Conservation (phyloP, 2,797 vertebrate species). For the Gymnocypris eckloni region DNA sequence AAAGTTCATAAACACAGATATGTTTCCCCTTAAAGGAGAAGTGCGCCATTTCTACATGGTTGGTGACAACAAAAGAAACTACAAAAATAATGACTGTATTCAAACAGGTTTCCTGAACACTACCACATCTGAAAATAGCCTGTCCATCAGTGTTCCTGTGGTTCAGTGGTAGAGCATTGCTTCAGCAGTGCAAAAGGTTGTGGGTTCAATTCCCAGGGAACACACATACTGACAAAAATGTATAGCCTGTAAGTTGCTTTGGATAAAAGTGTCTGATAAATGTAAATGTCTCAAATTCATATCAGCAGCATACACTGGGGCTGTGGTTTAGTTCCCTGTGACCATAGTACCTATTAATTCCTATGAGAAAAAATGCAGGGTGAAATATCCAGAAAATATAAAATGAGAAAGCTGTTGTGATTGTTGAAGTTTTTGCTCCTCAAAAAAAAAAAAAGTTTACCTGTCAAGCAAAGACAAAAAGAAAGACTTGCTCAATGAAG, state of each 20-base stretch:
- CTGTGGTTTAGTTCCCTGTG: neutral
- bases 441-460: neutral
- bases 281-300: neutral
- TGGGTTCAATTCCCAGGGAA: too few relatives aligned
- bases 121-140: neutral
- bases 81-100: neutral
- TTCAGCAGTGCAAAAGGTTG: too few relatives aligned
- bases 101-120: neutral
- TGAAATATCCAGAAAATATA: neutral
- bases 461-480: neutral
- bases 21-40: slow-evolving; percentile 17
- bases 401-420: neutral
- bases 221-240: too few relatives aligned
- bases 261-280: too few relatives aligned
- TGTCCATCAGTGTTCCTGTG: too few relatives aligned
- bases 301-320: neutral
- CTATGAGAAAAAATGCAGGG: neutral
- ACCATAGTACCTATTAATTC: neutral
- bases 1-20: slow-evolving; percentile 28
- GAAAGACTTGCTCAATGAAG: neutral
- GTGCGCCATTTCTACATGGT: neutral
- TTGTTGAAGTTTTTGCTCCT: neutral
- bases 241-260: too few relatives aligned
- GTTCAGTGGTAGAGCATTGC: too few relatives aligned
- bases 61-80: neutral